phyloP scores from a whole-genome alignment of 2,888 invertebrate species.

The Hirtodrosophila alboralis region DNA sequence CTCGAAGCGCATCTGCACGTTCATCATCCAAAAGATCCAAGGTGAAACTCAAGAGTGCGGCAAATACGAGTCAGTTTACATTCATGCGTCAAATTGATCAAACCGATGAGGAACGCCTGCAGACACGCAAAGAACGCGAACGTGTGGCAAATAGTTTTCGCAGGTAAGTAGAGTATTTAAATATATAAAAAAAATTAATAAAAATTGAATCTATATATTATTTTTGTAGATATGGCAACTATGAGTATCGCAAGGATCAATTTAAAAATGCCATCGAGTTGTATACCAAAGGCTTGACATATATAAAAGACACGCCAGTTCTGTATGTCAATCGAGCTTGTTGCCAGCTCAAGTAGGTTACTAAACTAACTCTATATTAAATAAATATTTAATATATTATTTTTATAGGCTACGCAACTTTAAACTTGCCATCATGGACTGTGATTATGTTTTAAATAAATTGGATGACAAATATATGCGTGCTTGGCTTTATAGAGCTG shows the following conservation, averaged over 20 bases:
- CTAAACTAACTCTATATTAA: neutral
- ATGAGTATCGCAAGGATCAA: constrained; percentile 39
- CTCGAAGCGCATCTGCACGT: neutral
- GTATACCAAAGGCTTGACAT: constrained; percentile 48
- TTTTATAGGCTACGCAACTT: constrained; percentile 41
- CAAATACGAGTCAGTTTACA: constrained; percentile 34
- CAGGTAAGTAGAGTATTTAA: constrained; percentile 3
- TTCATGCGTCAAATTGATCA: constrained; percentile 50
- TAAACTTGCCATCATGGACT: constrained; percentile 49
- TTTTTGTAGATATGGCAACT: constrained; percentile 48
- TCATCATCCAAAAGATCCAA: neutral
- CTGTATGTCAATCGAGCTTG: constrained; percentile 63
- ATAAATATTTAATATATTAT: too few species aligned
- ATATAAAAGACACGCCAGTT: constrained; percentile 55
- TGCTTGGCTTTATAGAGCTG: constrained; percentile 63
- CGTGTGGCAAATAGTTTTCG: constrained; percentile 52
- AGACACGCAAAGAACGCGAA: constrained; percentile 26
- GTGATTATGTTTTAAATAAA: constrained; percentile 41
- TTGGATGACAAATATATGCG: constrained; percentile 45
- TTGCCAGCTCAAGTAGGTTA: constrained; percentile 51
- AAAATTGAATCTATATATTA: neutral
- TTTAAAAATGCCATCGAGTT: constrained; percentile 30
- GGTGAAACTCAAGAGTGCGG: neutral
- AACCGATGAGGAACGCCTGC: constrained; percentile 10
- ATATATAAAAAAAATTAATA: too few species aligned